Conservation (phyloP, 2,797 vertebrate genomes). For the Mus spretus region DNA sequence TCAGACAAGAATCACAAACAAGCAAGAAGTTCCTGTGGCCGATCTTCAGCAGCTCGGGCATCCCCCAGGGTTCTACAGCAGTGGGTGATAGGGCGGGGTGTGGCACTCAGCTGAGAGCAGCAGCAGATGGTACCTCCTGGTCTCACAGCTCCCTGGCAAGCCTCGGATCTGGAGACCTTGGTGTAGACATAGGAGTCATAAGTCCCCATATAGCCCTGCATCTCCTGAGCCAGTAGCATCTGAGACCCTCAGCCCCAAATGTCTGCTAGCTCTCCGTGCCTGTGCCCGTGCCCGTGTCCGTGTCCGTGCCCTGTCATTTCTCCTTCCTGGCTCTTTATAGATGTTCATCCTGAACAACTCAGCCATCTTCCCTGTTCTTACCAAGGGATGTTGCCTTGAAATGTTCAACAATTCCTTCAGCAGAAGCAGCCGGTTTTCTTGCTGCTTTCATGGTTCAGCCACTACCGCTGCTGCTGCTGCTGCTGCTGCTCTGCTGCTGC, state of each 20-base stretch:
- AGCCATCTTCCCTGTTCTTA: not conserved
- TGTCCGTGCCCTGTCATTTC: not conserved
- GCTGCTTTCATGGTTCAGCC: not conserved
- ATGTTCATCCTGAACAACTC: too few relatives aligned
- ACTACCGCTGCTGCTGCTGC: not conserved
- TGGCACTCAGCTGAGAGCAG: not conserved
- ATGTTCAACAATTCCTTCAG: not conserved
- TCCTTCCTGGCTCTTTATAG: not conserved
- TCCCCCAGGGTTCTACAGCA: not conserved
- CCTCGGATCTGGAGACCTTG: not conserved
- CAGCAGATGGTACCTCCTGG: not conserved
- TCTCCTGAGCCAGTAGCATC: not conserved
- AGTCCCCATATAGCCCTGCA: not conserved
- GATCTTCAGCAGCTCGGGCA: not conserved
- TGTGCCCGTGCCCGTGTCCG: too few relatives aligned
- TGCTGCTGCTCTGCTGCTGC: not conserved
- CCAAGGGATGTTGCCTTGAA: not conserved
- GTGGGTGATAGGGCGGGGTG: fast-evolving
- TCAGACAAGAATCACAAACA: not conserved
- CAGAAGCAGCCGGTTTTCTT: not conserved
- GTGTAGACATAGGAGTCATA: not conserved
- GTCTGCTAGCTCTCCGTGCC: not conserved
- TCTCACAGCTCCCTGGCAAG: not conserved
- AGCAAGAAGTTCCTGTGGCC: not conserved
- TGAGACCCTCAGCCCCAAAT: not conserved